Percentiles rank a stretch among this genome's conserved stretches.
phyloP scores from a whole-genome alignment of 2,113 vertebrate genomes.

The Phoenicopterus ruber region DNA sequence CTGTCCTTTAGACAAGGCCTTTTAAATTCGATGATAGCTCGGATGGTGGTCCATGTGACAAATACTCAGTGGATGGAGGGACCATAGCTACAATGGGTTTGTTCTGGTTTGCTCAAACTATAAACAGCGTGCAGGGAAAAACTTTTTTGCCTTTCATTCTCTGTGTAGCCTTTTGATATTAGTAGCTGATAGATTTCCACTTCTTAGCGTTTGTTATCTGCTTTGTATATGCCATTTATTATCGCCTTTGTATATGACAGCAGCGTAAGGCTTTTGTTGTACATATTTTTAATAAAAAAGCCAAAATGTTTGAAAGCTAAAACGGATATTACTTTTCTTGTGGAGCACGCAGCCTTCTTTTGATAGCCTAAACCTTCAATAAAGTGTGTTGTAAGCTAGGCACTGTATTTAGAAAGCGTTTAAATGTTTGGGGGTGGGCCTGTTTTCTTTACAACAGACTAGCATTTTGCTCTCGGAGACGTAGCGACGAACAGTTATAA shows the following conservation, averaged over 20 bases:
- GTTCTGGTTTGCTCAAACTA: neutral
- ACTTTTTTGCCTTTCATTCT: neutral
- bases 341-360: neutral
- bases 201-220: conserved; percentile 53
- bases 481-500: neutral
- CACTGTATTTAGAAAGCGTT: neutral
- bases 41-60: neutral
- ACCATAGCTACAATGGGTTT: neutral
- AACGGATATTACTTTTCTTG: conserved; percentile 56
- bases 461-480: neutral
- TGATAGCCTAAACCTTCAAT: neutral
- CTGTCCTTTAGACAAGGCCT: neutral
- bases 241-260: conserved; percentile 52
- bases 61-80: neutral
- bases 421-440: neutral
- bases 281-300: conserved; percentile 56
- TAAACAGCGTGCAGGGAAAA: neutral
- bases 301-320: conserved; percentile 34
- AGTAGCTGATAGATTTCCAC: conserved; percentile 33
- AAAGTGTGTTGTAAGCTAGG: neutral
- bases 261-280: conserved; percentile 30
- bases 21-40: neutral
- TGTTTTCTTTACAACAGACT: neutral
- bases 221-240: conserved; percentile 47
- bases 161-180: conserved; percentile 37